phyloP scores from a whole-genome alignment of 2,888 invertebrate species.

The Bombylius major region DNA sequence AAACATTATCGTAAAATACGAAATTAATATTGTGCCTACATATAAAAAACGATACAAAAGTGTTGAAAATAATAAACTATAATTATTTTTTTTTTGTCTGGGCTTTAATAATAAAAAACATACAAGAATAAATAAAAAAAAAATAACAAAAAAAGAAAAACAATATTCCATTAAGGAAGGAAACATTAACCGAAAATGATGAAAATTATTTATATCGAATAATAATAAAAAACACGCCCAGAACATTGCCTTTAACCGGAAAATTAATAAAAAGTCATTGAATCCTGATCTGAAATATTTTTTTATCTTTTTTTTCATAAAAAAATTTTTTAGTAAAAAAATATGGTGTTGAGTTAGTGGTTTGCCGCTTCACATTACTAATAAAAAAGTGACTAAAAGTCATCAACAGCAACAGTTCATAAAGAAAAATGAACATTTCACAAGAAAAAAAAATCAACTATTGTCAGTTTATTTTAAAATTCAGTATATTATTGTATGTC shows the following conservation, averaged over 20 bases:
- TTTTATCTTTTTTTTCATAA: not conserved
- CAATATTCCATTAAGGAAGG: not conserved
- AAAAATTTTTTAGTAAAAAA: too few relatives aligned
- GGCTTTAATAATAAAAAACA: too few relatives aligned
- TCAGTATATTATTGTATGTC: not conserved
- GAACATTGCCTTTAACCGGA: not conserved
- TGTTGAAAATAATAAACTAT: too few relatives aligned
- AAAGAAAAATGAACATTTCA: not conserved
- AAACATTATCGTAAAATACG: too few relatives aligned
- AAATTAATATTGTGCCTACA: too few relatives aligned
- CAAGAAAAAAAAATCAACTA: not conserved
- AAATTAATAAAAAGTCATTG: conserved; percentile 2
- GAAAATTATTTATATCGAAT: not conserved
- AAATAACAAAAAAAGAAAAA: not conserved
- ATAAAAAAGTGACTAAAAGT: too few relatives aligned
- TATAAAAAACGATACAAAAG: too few relatives aligned
- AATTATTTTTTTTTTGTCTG: too few relatives aligned
- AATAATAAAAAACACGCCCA: not conserved
- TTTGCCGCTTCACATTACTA: conserved; percentile 6
- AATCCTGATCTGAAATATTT: not conserved
- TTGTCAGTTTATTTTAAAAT: too few relatives aligned
- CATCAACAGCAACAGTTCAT: not conserved
- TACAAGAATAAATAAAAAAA: too few relatives aligned
- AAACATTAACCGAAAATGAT: not conserved
- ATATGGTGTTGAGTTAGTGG: conserved; percentile 10